These are phyloP conservation scores for Triplophysa rosa DNA, from an alignment of 2,113 vertebrate species.

Conservation along the genomic window DNA sequence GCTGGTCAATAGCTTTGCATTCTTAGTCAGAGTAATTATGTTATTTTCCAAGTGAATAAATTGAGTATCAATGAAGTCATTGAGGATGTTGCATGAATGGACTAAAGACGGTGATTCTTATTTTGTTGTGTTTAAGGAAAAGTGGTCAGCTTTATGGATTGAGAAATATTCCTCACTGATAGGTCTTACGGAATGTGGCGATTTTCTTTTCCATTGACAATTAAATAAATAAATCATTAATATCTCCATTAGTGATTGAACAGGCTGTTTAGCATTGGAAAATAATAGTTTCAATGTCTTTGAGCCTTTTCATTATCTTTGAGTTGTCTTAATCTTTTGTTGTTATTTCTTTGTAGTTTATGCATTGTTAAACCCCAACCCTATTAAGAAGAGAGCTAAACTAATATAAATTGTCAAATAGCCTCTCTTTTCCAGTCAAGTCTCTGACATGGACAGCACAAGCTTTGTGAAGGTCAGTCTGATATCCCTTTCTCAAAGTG, in stretches of 20 bases:
- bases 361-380: neutral
- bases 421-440: constrained; percentile 48
- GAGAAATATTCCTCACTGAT: neutral
- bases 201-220: no score
- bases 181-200: no score
- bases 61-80: neutral
- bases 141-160: neutral
- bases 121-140: neutral
- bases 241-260: no score
- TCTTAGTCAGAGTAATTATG: neutral
- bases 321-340: no score
- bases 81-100: neutral
- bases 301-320: no score
- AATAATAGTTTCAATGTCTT: no score
- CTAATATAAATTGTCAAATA: neutral
- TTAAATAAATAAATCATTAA: no score
- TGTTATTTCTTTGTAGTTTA: no score
- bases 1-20: neutral
- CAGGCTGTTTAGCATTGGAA: no score
- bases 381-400: no score
- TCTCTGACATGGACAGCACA: constrained; percentile 62
- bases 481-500: neutral
- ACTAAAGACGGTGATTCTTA: neutral
- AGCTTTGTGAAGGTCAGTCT: constrained; percentile 63
- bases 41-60: neutral